These are phyloP conservation scores for Itoplectis maculator DNA, from an alignment of 2,888 invertebrate species.

Conservation along the genomic window DNA sequence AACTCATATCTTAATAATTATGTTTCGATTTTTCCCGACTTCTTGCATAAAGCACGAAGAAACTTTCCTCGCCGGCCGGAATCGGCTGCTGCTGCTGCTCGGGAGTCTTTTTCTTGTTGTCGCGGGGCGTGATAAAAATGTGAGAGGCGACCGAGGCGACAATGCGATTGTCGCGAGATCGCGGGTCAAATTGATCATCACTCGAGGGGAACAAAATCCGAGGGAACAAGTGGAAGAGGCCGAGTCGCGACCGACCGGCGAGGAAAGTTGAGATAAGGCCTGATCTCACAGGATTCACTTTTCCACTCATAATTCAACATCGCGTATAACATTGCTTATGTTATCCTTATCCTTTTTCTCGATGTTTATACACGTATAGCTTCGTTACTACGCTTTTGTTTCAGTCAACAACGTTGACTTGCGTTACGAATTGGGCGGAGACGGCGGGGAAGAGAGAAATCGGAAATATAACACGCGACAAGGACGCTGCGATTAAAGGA, in stretches of 20 bases:
- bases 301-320: constrained; percentile 66
- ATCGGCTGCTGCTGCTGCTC: constrained; percentile 60
- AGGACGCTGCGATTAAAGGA: constrained; percentile 20
- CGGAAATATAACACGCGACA: constrained; percentile 33
- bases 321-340: constrained; percentile 25
- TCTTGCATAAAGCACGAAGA: constrained; percentile 57
- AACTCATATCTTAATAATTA: constrained; percentile 75
- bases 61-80: constrained; percentile 66
- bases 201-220: neutral
- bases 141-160: neutral
- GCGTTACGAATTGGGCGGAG: neutral
- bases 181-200: constrained; percentile 3
- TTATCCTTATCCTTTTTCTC: constrained; percentile 7
- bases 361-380: constrained; percentile 25
- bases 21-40: constrained; percentile 54
- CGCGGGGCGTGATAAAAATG: too few species aligned
- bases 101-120: neutral
- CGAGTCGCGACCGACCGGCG: constrained; percentile 64
- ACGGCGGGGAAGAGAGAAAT: neutral
- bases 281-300: constrained; percentile 64
- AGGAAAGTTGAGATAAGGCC: constrained; percentile 68
- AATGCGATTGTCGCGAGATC: neutral
- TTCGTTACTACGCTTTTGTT: constrained; percentile 18
- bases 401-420: constrained; percentile 5
- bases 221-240: neutral